Evolutionary conservation across 2,888 invertebrate genomes (phyloP), one percentile per base, ranked within the genome.

Genomic region (Eudasyphora cyanicolor): DNA sequence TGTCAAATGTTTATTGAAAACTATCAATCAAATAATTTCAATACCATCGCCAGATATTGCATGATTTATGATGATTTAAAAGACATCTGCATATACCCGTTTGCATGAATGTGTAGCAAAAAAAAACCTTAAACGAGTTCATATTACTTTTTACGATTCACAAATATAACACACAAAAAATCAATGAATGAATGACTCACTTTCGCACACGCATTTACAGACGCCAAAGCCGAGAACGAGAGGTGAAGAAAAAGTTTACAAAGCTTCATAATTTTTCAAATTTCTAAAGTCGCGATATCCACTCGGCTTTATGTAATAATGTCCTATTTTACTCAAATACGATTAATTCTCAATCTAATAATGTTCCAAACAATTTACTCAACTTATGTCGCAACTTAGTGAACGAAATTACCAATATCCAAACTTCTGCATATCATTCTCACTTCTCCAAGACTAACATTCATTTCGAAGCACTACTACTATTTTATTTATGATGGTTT

Each of bases 1-100:
- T 57, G 57, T 57, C 24, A 57, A 27, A 57, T 57, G 24, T 57
- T 57, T 24, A 57, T 27, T 57, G 24, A 24, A 57, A 57, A 57
- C 57, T 57, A 57, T 57, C 51, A 51, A 51, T 51, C 51, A 51
- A 21, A 51, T n/a, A 51, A 51, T 51, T 21, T 5, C 21, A 21
- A 19, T 51, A n/a, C 19, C 19, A 21, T 49, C 3, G 17, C 49
- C n/a, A 17, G 10, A 49, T 49, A 49, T 51, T 21, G 51, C 51
- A 21, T 51, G 51, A 21, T 51, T 57, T 57, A 57, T 57, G 57
- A 57, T 27, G 27, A 2, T 27, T 57, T 27, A 57, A n/a, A 57
- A 57, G 27, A 12, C 57, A 57, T n/a, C n/a, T 27, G 57, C 57
- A 57, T 24, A 57, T 57, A 45, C n/a, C n/a, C n/a, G n/a, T 45